Evolutionary conservation across 1,140 invertebrate genomes (phyloP), one percentile per base, ranked within the genome.

Genomic region (Acromyrmex heyeri): DNA sequence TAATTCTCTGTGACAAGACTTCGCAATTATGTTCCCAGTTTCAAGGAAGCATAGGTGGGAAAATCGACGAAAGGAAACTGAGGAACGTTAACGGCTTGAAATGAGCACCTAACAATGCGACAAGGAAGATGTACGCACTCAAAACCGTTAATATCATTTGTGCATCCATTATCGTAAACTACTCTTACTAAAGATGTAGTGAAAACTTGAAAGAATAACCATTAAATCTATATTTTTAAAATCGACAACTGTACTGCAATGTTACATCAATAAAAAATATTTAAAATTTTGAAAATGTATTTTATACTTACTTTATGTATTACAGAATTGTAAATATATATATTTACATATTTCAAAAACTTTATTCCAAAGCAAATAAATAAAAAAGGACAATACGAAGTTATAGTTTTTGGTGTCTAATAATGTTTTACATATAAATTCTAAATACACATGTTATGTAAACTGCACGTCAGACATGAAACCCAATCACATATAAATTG

Each of bases 11-110:
- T 82, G 93, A 93, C 92, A 94, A 93, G 93, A 91, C 88, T 92
- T 88, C 86, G 92, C 93, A 94, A 94, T 94, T 93, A 94, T 93
- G 88, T 89, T 87, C 50, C 87, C 87, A 88, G 90, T 88, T 91
- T 83, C 78, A 59, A 76, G 61, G 24, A 24, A 65, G 30, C 73
- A 12, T 75, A 30, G 69, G 12, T 79, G 62, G 59, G 79, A 59
- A 62, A 65, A 73, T 86, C 62, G 78, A 57, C 8, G 30, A 75
- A 85, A 81, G 24, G 77, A 75, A 24, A 57, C 70, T 85, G 59
- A 55, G 44, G 30, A 85, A 75, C 44, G 75, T 77, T 67, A 27
- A 70, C 30, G 30, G 70, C 30, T 48, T 50, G 44, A 86, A 82
- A 88, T 73, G 70, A 90, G 76, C 44, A 82, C 57, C 30, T 44